These are phyloP conservation scores for Menura novaehollandiae DNA, from an alignment of 2,113 vertebrate genomes.

Conservation along the genomic window DNA sequence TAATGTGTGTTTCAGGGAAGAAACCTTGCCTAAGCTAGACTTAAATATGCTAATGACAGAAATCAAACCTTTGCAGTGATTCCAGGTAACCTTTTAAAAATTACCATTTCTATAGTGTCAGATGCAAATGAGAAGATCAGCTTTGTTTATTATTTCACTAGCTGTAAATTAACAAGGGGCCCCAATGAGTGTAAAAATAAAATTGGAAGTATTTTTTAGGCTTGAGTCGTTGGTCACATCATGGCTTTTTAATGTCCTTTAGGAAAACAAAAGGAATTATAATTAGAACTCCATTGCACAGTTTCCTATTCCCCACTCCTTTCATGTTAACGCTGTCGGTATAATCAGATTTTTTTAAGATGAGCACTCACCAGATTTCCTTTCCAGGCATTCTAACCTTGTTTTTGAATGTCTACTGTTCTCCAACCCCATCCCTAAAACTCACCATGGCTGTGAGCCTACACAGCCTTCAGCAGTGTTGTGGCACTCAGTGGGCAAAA, in stretches of 20 bases:
- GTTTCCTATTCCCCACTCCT: background rate
- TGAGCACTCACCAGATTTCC: background rate
- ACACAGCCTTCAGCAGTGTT: background rate
- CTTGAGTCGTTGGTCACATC: background rate
- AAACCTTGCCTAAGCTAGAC: constrained; percentile 49
- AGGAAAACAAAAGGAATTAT: background rate
- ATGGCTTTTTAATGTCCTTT: background rate
- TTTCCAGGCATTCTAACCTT: background rate
- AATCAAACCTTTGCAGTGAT: constrained; percentile 33
- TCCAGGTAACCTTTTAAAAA: constrained; percentile 58
- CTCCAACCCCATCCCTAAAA: background rate
- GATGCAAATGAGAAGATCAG: background rate
- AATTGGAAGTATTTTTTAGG: background rate
- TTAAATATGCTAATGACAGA: constrained; percentile 61
- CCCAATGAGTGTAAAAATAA: background rate
- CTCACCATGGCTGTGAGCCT: background rate
- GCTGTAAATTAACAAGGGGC: background rate
- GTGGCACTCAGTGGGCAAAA: background rate
- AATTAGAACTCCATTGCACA: background rate
- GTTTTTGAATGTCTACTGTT: background rate
- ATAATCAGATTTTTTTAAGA: background rate
- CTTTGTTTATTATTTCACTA: constrained; percentile 23
- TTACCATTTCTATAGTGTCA: background rate
- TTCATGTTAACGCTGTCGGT: background rate
- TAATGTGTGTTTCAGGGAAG: constrained; percentile 57